phyloP scores from a whole-genome alignment of 2,888 invertebrate genomes.

The Endomychus coccineus region DNA sequence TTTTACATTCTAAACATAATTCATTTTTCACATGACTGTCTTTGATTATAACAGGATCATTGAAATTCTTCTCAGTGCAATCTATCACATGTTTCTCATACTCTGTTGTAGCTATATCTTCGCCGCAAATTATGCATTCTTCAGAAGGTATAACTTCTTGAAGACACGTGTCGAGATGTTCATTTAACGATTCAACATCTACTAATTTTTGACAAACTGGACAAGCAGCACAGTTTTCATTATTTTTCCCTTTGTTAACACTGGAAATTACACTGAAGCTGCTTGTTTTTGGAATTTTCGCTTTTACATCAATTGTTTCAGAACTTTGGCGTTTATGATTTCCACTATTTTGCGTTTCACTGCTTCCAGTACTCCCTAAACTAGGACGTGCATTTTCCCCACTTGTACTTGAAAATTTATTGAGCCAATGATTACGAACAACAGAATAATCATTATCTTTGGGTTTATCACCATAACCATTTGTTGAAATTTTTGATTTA shows the following conservation, averaged over 20 bases:
- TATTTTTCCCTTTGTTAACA: no score
- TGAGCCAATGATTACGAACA: constrained; percentile 41
- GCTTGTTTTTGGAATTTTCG: no score
- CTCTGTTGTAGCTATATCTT: constrained; percentile 13
- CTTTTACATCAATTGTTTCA: no score
- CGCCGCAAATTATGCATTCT: constrained; percentile 12
- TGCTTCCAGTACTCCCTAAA: constrained; percentile 8
- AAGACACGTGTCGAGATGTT: constrained; percentile 35
- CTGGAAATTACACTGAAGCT: no score
- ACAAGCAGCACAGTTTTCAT: constrained; percentile 30
- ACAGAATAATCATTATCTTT: constrained; percentile 30
- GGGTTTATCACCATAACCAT: not conserved
- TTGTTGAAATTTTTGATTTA: not conserved
- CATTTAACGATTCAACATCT: constrained; percentile 30
- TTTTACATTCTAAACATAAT: no score
- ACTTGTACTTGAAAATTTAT: constrained; percentile 31
- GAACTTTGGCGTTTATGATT: no score
- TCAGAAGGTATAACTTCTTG: constrained; percentile 6
- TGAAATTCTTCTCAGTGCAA: constrained; percentile 21
- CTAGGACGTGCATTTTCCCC: not conserved
- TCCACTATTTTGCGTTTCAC: no score
- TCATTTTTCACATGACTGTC: no score
- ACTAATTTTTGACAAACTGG: constrained; percentile 39
- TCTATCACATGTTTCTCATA: constrained; percentile 23
- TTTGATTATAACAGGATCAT: no score